Base-by-base conservation (phyloP, 2,888 invertebrate species). In the Drosophila kokeensis region DNA sequence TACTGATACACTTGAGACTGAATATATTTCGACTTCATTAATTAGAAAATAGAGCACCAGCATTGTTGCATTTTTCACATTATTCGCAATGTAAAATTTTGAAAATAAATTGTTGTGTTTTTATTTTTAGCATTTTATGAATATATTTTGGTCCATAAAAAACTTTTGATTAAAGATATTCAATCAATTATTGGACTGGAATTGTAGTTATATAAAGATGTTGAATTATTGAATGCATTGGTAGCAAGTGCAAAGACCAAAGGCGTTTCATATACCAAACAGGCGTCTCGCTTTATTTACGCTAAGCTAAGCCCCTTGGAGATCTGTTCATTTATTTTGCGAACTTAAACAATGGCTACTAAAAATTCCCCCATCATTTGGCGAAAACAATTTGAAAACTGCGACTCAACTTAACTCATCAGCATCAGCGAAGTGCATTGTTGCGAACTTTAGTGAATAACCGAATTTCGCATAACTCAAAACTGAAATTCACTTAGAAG, bases 381-480 rank as follows among this genome's bases (percentile, higher is more conserved):
- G 58, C 59, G 10, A 61, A 50, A 79, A 69, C 62, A 69, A 65
- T 68, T 69, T 58, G 21, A 45, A 49, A 84, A 76, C 59, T 75
- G 81, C 87, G 89, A 71, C 83, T 66, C 64, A 67, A 48, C 38
- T 67, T 55, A 68, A 50, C 65, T 74, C 79, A 74, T 61, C 74
- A 79, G 64, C 83, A 72, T 72, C 69, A 87, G 84, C 73, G 70
- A 87, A 87, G 55, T 85, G 89, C 84, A 85, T 85, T 85, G 89
- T 89, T 89, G 73, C 55, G 60, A 81, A 69, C 69, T 83, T 73
- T 54, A 65, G 69, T 83, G 71, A 87, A 89, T 76, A 83, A 81
- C 89, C 84, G 30, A 85, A 83, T 74, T 84, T 81, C 84, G 76
- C 89, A 89, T 89, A 88, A 81, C 83, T 81, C 83, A 79, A 82